Conservation (phyloP, 2,888 invertebrate species). For the Drosophila rellima region DNA sequence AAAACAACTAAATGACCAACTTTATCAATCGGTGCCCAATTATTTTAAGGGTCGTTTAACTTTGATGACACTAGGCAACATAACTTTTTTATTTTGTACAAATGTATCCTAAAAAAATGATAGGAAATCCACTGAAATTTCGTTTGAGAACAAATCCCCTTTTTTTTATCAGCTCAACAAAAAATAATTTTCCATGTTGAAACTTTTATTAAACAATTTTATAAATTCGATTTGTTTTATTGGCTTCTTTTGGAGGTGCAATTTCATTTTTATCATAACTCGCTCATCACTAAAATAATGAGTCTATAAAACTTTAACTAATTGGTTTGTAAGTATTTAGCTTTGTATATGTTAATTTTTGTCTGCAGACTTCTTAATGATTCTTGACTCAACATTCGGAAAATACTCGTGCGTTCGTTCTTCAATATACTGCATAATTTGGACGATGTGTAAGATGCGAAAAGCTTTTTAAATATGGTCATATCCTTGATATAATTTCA, state of each 20-base stretch:
- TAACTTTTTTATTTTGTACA: background rate
- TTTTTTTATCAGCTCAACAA: no score
- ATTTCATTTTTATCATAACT: background rate
- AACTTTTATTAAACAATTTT: background rate
- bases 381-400: background rate
- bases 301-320: background rate
- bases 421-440: background rate
- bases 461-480: background rate
- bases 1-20: constrained; percentile 7
- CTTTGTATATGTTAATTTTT: background rate
- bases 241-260: background rate
- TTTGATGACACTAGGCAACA: constrained; percentile 6
- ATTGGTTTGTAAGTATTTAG: background rate
- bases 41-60: background rate
- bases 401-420: no score
- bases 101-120: background rate
- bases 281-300: background rate
- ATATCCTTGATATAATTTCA: background rate
- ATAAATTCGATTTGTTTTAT: background rate
- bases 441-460: background rate
- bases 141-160: no score
- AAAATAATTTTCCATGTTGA: background rate
- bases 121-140: no score
- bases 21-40: constrained; percentile 6
- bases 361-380: background rate